Evolutionary conservation across 2,113 vertebrate genomes (phyloP).

Genomic region (Uria aalge): DNA sequence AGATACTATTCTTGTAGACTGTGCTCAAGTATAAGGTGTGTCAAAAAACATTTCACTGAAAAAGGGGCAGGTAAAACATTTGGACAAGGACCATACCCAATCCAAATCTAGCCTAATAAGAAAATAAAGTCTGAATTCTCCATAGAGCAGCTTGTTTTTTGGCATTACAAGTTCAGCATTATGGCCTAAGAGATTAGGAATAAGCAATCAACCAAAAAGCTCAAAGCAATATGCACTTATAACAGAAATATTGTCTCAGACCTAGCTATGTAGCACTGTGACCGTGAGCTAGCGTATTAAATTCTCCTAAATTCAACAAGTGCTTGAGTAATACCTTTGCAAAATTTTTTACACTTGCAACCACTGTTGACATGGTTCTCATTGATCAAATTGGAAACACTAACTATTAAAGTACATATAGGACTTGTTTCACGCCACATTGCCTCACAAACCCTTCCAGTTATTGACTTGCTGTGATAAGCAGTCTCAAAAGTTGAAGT

Average conservation of each 20-base stretch:
- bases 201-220: neutral
- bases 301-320: neutral
- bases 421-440: neutral
- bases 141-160: neutral
- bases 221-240: neutral
- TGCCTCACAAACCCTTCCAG: neutral
- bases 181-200: neutral
- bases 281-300: neutral
- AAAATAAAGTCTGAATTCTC: neutral
- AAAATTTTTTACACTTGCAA: neutral
- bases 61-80: neutral
- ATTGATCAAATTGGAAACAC: neutral
- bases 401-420: neutral
- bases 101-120: neutral
- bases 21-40: neutral
- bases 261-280: neutral
- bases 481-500: neutral
- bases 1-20: neutral
- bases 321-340: neutral
- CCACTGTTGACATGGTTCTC: neutral
- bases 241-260: neutral
- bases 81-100: neutral
- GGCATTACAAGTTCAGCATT: neutral
- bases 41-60: neutral
- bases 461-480: neutral